Evolutionary conservation across 2,113 vertebrate species (phyloP).

Genomic region (Pipa parva): DNA sequence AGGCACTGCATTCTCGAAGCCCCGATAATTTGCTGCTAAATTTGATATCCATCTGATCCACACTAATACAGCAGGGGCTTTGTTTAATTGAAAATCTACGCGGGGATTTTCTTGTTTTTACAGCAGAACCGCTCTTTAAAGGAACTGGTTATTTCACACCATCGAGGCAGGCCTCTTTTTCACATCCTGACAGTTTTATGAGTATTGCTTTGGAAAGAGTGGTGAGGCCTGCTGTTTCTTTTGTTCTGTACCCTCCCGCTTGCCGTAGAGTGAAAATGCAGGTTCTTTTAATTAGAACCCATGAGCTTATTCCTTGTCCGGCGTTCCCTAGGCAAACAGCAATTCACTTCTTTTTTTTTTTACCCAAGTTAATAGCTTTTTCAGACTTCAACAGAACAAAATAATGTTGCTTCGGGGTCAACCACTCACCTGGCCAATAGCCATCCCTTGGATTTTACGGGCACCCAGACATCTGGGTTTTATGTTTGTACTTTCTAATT

Average conservation of each 20-base stretch:
- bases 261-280: slow-evolving; percentile 17
- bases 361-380: slow-evolving; percentile 26
- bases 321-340: neutral
- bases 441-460: slow-evolving; percentile 26
- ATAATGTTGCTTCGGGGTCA: slow-evolving; percentile 23
- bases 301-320: slow-evolving; percentile 13
- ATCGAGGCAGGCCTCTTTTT: slow-evolving; percentile 5
- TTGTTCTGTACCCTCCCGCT: slow-evolving; percentile 11
- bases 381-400: slow-evolving; percentile 2
- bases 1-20: slow-evolving; percentile 8
- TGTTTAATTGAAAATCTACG: slow-evolving; percentile 32
- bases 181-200: slow-evolving; percentile 34
- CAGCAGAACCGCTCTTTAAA: slow-evolving; percentile 13
- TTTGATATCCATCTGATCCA: slow-evolving; percentile 26
- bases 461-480: slow-evolving; percentile 27
- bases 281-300: slow-evolving; percentile 34
- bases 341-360: neutral
- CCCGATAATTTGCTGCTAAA: slow-evolving; percentile 39
- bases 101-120: slow-evolving; percentile 29
- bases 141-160: slow-evolving; percentile 21
- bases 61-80: slow-evolving; percentile 30
- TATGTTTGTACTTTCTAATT: slow-evolving; percentile 22
- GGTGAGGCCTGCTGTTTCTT: slow-evolving; percentile 3
- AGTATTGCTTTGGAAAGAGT: slow-evolving; percentile 22
- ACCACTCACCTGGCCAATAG: slow-evolving; percentile 18